Base-by-base conservation (phyloP, 2,888 invertebrate genomes). In the Lysandra coridon region DNA sequence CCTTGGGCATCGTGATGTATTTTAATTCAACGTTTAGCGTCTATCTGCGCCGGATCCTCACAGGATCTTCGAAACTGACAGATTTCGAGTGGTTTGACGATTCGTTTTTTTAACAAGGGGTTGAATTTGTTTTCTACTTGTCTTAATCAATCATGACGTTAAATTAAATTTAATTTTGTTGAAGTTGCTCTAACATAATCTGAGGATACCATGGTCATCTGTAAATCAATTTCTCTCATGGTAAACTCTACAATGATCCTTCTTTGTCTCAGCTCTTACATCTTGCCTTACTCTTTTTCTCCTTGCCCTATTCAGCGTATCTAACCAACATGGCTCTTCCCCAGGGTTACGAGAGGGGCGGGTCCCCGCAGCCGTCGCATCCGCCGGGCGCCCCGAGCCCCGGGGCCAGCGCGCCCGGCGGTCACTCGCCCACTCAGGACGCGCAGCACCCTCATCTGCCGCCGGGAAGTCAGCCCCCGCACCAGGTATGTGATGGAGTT, bases 371-470 rank as follows among this genome's bases (percentile, higher is more conserved):
- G 85, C 94, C 93, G 77, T 90, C 87, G 82, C 93, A 92, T 84
- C 92, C 93, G 49, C 87, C 91, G 83, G 93, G 95, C 80, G 94
- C 94, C 81, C 93, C 93, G 14, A 95, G 95, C 81, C 95, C 95
- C 33, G 95, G 95, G 73, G 88, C 93, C 81, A 90, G 87, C 83
- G 90, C 91, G 77, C 90, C 93, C 80, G 95, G 94, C 53, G 91
- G 91, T 73, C 88, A 93, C 84, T 94, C 95, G 78, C 95, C 95
- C 62, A 92, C 89, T 49, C 94, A 93, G 83, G 94, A 94, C 85
- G 84, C 94, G 64, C 95, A 95, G 86, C 94, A 94, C 82, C 91
- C 93, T 60, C 94, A 94, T 85, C 87, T 92, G 88, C 91, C 91
- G 80, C 92, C 91, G 80, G 93, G 92, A 82, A 90, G 90, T 57